Conservation (phyloP, 1,140 invertebrate species). For the Drosophila orena region DNA sequence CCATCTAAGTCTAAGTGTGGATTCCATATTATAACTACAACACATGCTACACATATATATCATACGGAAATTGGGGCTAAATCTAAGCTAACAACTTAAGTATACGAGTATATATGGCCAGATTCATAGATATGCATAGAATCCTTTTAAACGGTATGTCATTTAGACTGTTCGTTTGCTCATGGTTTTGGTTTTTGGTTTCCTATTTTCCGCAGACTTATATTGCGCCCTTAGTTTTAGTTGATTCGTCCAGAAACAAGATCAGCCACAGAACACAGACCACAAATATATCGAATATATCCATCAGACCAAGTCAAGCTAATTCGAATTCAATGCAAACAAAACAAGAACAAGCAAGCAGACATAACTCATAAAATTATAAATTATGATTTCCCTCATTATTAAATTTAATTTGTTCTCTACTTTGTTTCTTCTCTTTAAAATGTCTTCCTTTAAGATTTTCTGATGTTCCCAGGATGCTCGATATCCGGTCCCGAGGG, state of each 20-base stretch:
- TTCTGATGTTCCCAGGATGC: constrained; percentile 93
- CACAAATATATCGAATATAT: constrained; percentile 14
- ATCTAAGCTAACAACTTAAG: constrained; percentile 29
- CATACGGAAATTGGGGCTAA: constrained; percentile 10
- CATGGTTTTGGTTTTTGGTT: constrained; percentile 26
- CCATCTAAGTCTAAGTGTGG: constrained; percentile 6
- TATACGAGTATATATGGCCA: constrained; percentile 6
- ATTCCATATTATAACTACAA: constrained; percentile 4
- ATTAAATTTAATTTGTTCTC: constrained; percentile 77
- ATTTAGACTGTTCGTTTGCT: constrained; percentile 23
- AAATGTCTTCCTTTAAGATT: constrained; percentile 85
- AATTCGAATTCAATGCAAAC: constrained; percentile 25
- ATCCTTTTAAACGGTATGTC: constrained; percentile 21
- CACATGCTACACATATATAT: constrained; percentile 6
- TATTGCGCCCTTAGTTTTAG: constrained; percentile 62
- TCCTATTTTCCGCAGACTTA: constrained; percentile 47
- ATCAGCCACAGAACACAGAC: constrained; percentile 63
- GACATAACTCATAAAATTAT: constrained; percentile 62
- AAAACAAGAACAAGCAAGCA: constrained; percentile 29
- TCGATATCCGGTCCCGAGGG: constrained; percentile 99
- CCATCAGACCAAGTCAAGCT: constrained; percentile 18
- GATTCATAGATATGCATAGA: constrained; percentile 18
- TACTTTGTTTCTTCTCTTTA: constrained; percentile 82
- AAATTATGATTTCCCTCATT: constrained; percentile 78
- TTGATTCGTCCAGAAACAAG: constrained; percentile 57